Percentiles rank a stretch among this genome's conserved stretches.
These are phyloP conservation scores for Poecilia wingei DNA, from an alignment of 2,797 vertebrate species.

Conservation along the genomic window DNA sequence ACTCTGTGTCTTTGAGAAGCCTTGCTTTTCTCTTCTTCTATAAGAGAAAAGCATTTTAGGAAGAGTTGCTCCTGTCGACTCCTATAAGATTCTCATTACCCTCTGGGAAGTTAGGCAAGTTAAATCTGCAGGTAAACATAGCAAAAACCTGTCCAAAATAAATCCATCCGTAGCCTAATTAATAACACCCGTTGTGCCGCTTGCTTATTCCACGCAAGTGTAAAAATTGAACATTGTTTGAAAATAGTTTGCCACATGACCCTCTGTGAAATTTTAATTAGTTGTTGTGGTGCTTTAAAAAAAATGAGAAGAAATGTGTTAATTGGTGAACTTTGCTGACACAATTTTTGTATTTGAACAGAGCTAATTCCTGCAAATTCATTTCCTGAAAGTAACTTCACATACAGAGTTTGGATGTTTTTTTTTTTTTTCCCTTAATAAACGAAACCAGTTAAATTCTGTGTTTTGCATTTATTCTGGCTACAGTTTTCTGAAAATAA, in stretches of 20 bases:
- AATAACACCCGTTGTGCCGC: neutral
- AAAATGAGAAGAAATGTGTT: neutral
- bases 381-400: neutral
- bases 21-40: conserved; percentile 20
- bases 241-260: conserved; percentile 11
- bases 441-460: neutral
- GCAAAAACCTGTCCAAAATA: conserved; percentile 8
- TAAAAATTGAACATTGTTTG: neutral
- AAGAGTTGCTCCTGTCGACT: conserved; percentile 1
- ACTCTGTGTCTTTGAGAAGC: conserved; percentile 58
- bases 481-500: neutral
- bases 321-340: conserved; percentile 1
- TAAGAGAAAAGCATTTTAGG: conserved; percentile 6
- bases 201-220: neutral
- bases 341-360: conserved; percentile 4
- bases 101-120: neutral
- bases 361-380: conserved; percentile 2
- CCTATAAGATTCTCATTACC: neutral
- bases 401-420: neutral
- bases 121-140: neutral
- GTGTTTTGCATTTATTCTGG: neutral
- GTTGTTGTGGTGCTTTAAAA: neutral
- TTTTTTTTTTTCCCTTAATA: neutral
- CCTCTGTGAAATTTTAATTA: conserved; percentile 6
- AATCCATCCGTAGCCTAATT: neutral